Evolutionary conservation across 2,888 invertebrate genomes (phyloP).

Genomic region (Brenthis hecate): DNA sequence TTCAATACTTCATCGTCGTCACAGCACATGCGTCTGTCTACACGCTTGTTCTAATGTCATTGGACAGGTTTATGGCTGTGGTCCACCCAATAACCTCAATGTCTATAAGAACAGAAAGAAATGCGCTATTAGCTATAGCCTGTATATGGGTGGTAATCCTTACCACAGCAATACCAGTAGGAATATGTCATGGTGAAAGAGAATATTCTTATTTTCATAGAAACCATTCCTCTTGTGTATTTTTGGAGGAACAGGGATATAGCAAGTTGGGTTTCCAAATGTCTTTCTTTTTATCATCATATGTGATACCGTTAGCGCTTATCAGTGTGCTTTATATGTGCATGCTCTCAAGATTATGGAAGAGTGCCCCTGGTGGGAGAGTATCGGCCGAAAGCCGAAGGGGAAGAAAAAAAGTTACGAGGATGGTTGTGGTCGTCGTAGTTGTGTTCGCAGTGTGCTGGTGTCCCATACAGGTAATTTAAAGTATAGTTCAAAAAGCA

Average conservation of each 20-base stretch:
- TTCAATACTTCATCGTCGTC: slow-evolving; percentile 95
- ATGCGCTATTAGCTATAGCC: slow-evolving; percentile 90
- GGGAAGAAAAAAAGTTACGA: slow-evolving; percentile 93
- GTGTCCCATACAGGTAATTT: slow-evolving; percentile 86
- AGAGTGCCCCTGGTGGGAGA: slow-evolving; percentile 90
- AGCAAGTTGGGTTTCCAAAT: slow-evolving; percentile 86
- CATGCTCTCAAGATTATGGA: slow-evolving; percentile 94
- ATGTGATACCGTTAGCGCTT: slow-evolving; percentile 92
- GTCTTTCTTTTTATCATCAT: slow-evolving; percentile 93
- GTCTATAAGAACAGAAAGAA: slow-evolving; percentile 90
- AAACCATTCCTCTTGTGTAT: slow-evolving; percentile 86
- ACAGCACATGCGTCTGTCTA: slow-evolving; percentile 97
- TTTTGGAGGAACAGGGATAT: slow-evolving; percentile 84
- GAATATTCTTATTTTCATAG: slow-evolving; percentile 84
- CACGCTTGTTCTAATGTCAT: slow-evolving; percentile 95
- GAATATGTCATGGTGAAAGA: slow-evolving; percentile 89
- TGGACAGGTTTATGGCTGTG: slow-evolving; percentile 95
- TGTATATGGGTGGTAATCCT: slow-evolving; percentile 92
- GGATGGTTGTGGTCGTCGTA: slow-evolving; percentile 95
- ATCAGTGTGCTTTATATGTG: slow-evolving; percentile 94
- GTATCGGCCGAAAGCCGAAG: slow-evolving; percentile 91
- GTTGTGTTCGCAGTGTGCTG: slow-evolving; percentile 96
- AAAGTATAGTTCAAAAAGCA: not conserved
- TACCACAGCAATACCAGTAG: slow-evolving; percentile 89
- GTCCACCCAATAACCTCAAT: slow-evolving; percentile 95